A percentile compares a stretch with the other conserved stretches of the same genome.
Evolutionary conservation across 2,797 vertebrate species (phyloP).

Genomic region (Anas bahamensis): DNA sequence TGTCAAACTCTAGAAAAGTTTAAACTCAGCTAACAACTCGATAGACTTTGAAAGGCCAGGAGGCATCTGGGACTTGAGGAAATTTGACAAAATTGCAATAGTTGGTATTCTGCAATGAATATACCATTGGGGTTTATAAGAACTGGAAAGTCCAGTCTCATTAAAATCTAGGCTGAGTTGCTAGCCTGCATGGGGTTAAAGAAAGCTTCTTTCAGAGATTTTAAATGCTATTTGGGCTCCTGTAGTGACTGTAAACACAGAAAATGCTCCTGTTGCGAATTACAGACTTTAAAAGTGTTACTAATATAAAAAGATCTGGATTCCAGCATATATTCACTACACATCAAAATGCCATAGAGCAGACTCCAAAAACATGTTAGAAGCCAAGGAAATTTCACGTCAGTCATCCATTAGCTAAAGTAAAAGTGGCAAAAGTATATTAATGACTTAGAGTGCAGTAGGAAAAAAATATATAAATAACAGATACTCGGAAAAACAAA

Average conservation of each 20-base stretch:
- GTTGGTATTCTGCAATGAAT: background rate
- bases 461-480: background rate
- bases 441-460: background rate
- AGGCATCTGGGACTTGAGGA: background rate
- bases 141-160: background rate
- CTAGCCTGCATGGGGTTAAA: slow-evolving; percentile 33
- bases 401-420: background rate
- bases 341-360: background rate
- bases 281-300: slow-evolving; percentile 23
- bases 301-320: background rate
- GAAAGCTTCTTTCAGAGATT: slow-evolving; percentile 26
- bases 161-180: background rate
- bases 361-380: background rate
- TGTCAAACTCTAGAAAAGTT: background rate
- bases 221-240: slow-evolving; percentile 1
- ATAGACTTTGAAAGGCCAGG: background rate
- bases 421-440: background rate
- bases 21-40: background rate
- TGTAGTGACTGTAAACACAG: slow-evolving; percentile 18
- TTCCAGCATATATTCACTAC: background rate
- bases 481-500: background rate
- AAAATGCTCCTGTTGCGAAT: slow-evolving; percentile 26
- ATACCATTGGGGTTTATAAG: background rate
- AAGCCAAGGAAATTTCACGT: background rate
- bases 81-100: background rate